phyloP scores from a whole-genome alignment of 37 sponge, comb jelly and placozoan genomes.

The Petrosia ficiformis region DNA sequence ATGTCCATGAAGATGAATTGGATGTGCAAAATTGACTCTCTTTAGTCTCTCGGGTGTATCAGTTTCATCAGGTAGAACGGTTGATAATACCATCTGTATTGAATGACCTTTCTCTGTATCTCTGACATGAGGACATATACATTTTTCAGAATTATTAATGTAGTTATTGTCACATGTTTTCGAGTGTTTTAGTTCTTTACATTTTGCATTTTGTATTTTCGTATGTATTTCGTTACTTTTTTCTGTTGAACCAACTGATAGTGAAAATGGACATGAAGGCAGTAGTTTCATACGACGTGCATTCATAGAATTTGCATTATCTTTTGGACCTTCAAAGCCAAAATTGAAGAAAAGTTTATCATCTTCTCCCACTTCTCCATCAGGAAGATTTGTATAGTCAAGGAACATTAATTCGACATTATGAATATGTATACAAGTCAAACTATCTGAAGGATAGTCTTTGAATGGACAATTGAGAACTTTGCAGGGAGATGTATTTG shows the following conservation, averaged over 20 bases:
- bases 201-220: too few relatives aligned
- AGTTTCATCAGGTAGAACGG: conserved; percentile 12
- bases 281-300: conserved; percentile 52
- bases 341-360: conserved; percentile 68
- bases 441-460: conserved; percentile 38
- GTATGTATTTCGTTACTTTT: too few relatives aligned
- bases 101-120: background rate
- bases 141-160: background rate
- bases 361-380: background rate
- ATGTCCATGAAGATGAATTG: conserved; percentile 80
- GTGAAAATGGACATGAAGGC: conserved; percentile 46
- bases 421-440: conserved; percentile 39
- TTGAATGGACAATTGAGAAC: conserved; percentile 82
- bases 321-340: conserved; percentile 73
- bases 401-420: too few relatives aligned
- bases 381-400: conserved; percentile 1
- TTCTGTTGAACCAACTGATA: too few relatives aligned
- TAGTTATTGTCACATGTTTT: too few relatives aligned
- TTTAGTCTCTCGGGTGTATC: too few relatives aligned
- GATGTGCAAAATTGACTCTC: conserved; percentile 36
- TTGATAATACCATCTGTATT: conserved; percentile 18
- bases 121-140: background rate
- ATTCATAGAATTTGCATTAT: conserved; percentile 60
- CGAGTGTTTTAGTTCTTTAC: too few relatives aligned
- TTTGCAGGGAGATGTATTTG: conserved; percentile 15